Evolutionary conservation across 2,113 vertebrate genomes (phyloP), one percentile per base, ranked within the genome.

Genomic region (Conger conger): DNA sequence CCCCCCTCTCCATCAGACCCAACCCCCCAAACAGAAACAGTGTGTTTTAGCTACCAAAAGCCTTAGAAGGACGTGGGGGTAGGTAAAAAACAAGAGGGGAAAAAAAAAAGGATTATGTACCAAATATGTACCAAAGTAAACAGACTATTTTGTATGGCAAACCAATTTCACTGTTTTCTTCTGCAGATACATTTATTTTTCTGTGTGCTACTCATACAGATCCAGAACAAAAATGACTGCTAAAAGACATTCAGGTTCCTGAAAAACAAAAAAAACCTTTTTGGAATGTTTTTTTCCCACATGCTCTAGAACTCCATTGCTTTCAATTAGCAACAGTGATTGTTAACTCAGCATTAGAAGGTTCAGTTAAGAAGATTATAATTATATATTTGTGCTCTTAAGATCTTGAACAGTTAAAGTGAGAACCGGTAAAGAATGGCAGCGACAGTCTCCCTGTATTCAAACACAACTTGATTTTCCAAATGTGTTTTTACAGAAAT

Each of bases 1-100:
- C 33, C 45, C 68, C 73, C 0, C 30, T 23, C 76, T 60, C 11
- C 11, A 76, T 27, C 73, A 50, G 45, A 30, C 73, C 73, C 73
- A 33, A 84, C 63, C 76, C 83, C 78, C 83, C 73, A 84, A 79
- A n/a, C 73, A 54, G 83, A 78, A 68, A 84, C 73, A 77, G 18
- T 4, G 45, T 73, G 68, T 73, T 73, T 73, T 30, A 78, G 50
- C 42, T 54, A 27, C 40, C 68, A 27, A 36, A 37, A 53, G 33
- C 42, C 42, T 33, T 30, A 33, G n/a, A 33, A 73, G 68, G n/a
- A 30, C 20, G 68, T 73, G 68, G 68, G 68, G 68, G 68, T 73
- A 73, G 68, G 8, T 33, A 73, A 73, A 73, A 73, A 73, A 73
- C n/a, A n/a, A n/a, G n/a, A n/a, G 6, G 68, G 11, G 23, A 15